Conservation (phyloP, 2,888 invertebrate genomes). For the Cremastobaeus sp. region DNA sequence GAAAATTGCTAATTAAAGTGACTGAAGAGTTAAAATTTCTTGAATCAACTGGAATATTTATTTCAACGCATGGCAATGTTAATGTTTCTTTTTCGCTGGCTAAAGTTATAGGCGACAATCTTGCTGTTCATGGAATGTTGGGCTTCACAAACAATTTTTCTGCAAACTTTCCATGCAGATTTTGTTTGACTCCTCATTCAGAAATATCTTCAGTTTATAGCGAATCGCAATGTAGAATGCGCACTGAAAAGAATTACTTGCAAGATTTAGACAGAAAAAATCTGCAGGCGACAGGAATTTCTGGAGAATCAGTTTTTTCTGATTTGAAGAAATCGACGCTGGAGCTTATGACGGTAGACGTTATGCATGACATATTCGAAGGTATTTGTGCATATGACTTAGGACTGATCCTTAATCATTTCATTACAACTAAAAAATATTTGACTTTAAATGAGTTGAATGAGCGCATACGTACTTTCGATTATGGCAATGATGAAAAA, state of each 20-base stretch:
- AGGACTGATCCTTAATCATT: conserved; percentile 55
- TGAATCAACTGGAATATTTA: conserved; percentile 32
- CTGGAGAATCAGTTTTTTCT: conserved; percentile 25
- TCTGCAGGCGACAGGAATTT: conserved; percentile 31
- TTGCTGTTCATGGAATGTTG: conserved; percentile 51
- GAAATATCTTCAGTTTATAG: conserved; percentile 6
- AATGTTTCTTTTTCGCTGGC: conserved; percentile 22
- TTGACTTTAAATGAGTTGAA: conserved; percentile 51
- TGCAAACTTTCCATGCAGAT: conserved; percentile 10
- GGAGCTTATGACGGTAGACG: conserved; percentile 17
- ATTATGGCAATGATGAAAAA: conserved; percentile 23
- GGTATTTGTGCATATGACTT: conserved; percentile 60
- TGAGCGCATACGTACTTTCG: conserved; percentile 1
- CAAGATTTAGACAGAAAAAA: conserved; percentile 10
- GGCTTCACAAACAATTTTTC: conserved; percentile 54
- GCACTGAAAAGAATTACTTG: conserved; percentile 33
- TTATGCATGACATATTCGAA: conserved; percentile 50
- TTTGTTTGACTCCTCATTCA: conserved; percentile 22
- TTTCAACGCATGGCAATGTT: conserved; percentile 18
- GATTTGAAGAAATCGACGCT: conserved; percentile 20
- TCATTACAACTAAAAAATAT: conserved; percentile 41
- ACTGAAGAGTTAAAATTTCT: conserved; percentile 41
- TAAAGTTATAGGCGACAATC: conserved; percentile 56
- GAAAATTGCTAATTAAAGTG: conserved; percentile 21
- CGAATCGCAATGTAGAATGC: conserved; percentile 26